These are phyloP conservation scores for Spodoptera litura DNA, from an alignment of 1,140 invertebrate genomes.

Conservation along the genomic window DNA sequence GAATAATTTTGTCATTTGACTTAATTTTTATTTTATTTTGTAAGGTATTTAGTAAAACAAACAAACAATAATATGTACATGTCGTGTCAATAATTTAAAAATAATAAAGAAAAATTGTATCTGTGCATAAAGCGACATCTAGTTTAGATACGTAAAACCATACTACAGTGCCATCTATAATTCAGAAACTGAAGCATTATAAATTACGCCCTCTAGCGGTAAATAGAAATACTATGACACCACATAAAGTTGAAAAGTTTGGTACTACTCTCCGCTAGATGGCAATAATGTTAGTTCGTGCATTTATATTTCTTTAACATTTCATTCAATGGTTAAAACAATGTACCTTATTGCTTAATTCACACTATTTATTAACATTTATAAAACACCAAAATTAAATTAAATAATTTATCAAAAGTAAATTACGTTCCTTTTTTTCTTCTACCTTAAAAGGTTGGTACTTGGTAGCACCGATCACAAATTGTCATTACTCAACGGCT, in stretches of 20 bases:
- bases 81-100: too few relatives aligned
- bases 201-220: not conserved
- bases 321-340: not conserved
- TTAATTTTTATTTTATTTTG: too few relatives aligned
- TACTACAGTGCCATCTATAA: slow-evolving; percentile 8
- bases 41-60: too few relatives aligned
- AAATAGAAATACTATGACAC: not conserved
- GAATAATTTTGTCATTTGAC: too few relatives aligned
- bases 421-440: too few relatives aligned
- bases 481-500: slow-evolving; percentile 29
- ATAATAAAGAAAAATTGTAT: too few relatives aligned
- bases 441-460: not conserved
- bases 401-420: too few relatives aligned
- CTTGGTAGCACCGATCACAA: not conserved
- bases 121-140: not conserved
- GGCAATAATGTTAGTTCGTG: not conserved
- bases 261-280: not conserved
- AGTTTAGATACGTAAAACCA: not conserved
- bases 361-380: not conserved
- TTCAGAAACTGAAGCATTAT: not conserved
- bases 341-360: too few relatives aligned
- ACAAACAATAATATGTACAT: too few relatives aligned
- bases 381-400: not conserved
- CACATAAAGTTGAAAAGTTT: not conserved
- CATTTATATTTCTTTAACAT: not conserved